Base-by-base conservation (phyloP, 2,797 vertebrate genomes). In the Chloroceryle inda region DNA sequence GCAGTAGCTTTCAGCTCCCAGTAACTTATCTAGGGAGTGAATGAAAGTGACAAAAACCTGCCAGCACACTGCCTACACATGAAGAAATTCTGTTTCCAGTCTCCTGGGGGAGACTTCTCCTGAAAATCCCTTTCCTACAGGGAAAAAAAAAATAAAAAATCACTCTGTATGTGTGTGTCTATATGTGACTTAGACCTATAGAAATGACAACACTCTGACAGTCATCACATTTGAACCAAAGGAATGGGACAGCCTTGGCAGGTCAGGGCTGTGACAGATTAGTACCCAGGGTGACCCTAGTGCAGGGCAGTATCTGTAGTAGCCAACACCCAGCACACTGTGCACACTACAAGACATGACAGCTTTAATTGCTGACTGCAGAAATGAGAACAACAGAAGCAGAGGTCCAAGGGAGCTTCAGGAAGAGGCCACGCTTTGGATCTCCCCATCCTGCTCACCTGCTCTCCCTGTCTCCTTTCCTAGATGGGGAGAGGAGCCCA, bases 21-120 rank as follows among this genome's bases (percentile, higher is more conserved):
- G 67, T 93, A 92, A 74, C 89, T 78, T 88, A 89, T 88, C 81
- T 83, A 85, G 78, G 75, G 81, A 97, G 53, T 96, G 94, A 94
- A 97, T 87, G 84, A 83, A 93, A 94, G 86, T 85, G 89, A 94
- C 80, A 95, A 96, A 95, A 96, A 85, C 59, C 92, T 95, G 94
- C 89, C 96, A 95, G 81, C 94, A 91, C 37, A 9, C 91, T 96
- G 89, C 92, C 96, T 94, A 95, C 94, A 89, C 56, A 45, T 53
- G 81, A 82, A 93, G 78, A 89, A 95, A 94, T 93, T 95, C 86
- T 89, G 85, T 90, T 96, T 94, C 84, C 68, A 95, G 88, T 90
- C 55, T 42, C 74, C 59, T 0, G 4, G 58, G 68, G 71, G 40
- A 96, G 73, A 92, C 22, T 93, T 94, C 81, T 94, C 92, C 95